Evolutionary conservation across 2,888 invertebrate species (phyloP), one percentile per base, ranked within the genome.

Genomic region (Tenodera sinensis): DNA sequence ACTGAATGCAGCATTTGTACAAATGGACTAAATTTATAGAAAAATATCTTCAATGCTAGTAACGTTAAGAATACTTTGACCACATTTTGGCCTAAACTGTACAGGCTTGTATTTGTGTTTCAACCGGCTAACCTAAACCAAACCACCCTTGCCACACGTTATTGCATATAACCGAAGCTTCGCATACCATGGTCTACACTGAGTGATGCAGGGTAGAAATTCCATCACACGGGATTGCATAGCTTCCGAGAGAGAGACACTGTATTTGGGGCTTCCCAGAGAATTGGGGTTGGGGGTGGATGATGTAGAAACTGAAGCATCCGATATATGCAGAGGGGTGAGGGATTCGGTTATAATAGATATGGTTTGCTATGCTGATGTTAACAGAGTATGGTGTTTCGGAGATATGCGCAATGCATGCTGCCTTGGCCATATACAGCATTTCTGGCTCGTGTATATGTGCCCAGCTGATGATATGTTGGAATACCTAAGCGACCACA

Each of bases 171-270:
- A 86, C 86, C 86, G 25, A 15, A 86, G 28, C 86, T 28, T 86
- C 81, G 86, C 86, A 86, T 86, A 81, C 86, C 86, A 86, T 28
- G 81, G 86, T 42, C 54, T 71, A 86, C 86, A 89, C 85, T 89
- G 89, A 89, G 85, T 88, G 88, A 89, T 89, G 85, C 81, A 84
- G 85, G 42, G 85, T 87, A 88, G 89, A 88, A 89, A 89, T 89
- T 89, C 89, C 89, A 89, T 89, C 85, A 71, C 84, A 85, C 28
- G 71, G 83, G 83, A 28, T 89, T 84, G 84, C 88, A 83, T 84
- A 83, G 87, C 85, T 85, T 85, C 54, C 28, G 85, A 85, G 85
- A 85, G 85, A 7, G 85, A 85, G 85, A 85, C 54, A 71, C 54
- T 54, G 54, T 85, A 71, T 85, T 15, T 28, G 71, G 81, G 86